Conservation (phyloP, 2,888 invertebrate species). For the Lobophora halterata region DNA sequence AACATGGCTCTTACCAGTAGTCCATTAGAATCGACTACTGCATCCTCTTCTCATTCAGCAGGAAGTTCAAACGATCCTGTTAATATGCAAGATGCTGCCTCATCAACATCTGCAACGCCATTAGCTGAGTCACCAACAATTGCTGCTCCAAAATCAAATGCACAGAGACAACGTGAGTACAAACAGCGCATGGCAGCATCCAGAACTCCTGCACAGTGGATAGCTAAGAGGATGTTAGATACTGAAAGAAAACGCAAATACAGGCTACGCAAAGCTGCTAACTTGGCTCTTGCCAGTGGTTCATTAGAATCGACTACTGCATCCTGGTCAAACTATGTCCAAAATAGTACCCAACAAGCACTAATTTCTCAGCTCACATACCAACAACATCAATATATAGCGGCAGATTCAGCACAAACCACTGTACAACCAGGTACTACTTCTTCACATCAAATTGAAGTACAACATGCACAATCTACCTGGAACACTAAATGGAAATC, state of each 20-base stretch:
- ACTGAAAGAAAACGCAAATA: not conserved
- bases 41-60: not conserved
- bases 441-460: slow-evolving; percentile 7
- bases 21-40: not conserved
- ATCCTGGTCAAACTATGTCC: not conserved
- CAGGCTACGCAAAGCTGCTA: not conserved
- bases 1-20: no score
- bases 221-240: not conserved
- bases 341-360: slow-evolving; percentile 5
- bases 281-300: not conserved
- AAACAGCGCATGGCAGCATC: slow-evolving; percentile 16
- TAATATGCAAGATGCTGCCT: not conserved
- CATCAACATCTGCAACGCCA: slow-evolving; percentile 7
- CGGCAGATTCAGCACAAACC: slow-evolving; percentile 19
- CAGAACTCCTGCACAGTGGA: slow-evolving; percentile 6
- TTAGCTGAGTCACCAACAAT: slow-evolving; percentile 18
- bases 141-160: slow-evolving; percentile 18
- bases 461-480: slow-evolving; percentile 4
- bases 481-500: slow-evolving; percentile 41
- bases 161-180: slow-evolving; percentile 18
- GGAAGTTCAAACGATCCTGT: not conserved
- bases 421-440: slow-evolving; percentile 11
- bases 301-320: no score
- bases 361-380: no score
- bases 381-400: slow-evolving; percentile 11